Evolutionary conservation across 2,888 invertebrate species (phyloP), one percentile per base, ranked within the genome.

Genomic region (Dolichomitus sp.): DNA sequence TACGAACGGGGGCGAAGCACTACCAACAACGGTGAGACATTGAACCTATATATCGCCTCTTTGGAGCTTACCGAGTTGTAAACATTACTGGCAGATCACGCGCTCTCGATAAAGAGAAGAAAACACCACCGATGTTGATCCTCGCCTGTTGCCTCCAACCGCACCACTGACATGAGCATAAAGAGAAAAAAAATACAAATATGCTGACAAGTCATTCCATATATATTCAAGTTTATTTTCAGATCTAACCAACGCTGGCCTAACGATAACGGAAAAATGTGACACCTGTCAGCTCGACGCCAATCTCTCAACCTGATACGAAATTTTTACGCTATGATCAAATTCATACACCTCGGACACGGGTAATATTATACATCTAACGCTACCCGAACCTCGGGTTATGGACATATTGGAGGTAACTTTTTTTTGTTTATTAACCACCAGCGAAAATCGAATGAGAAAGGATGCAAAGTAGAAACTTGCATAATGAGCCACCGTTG

Each of bases 71-170:
- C 48, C 27, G 33, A 30, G 50, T 37, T 40, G 23, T 69, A 52
- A 69, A 69, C 37, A 52, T 11, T 52, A 19, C 37, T 7, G 52
- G 19, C 27, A 5, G 40, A 40, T 63, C 40, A 40, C 40, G 61
- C 37, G 52, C 23, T 37, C 37, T 7, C 68, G 59, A 72, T 59
- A 19, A 59, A 48, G 19, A 30, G 19, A 72, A n/a, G 14, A 42
- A 80, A 80, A 73, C 27, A 73, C 50, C 17, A 11, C 30, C 30
- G 54, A 66, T 73, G 45, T 73, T 66, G 79, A 73, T 59, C 42
- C 57, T 19, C n/a, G 45, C 9, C 45, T 50, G 42, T 42, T 54
- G 17, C 52, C 17, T 17, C 17, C 1, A 11, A 50, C 40, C 33
- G 48, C 37, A 61, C 59, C 14, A 23, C 63, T 37, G 45, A 23